Base-by-base conservation (phyloP, 2,113 vertebrate species). In the Myotis yumanensis region DNA sequence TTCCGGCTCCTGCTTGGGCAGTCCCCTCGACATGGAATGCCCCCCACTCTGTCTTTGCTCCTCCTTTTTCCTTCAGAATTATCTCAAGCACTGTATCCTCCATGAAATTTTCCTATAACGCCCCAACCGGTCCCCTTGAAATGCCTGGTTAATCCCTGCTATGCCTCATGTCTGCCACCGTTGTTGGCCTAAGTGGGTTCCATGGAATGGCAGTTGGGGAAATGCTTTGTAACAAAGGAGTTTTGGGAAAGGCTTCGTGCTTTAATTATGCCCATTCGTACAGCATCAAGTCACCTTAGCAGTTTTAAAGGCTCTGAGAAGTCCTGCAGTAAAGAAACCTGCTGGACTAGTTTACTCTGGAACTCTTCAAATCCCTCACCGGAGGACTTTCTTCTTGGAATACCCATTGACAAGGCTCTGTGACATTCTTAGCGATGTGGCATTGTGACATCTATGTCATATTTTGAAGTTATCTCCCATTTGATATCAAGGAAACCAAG, bases 251-350 rank as follows among this genome's bases (percentile, higher is more conserved):
- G 62, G 14, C 90, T 23, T 11, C 3, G 0, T 51, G 17, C 20
- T n/a, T 84, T 43, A 35, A 20, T 68, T 51, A 32, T 17, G 52
- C 20, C 46, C 57, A 4, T 32, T 5, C 7, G 0, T 89, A 20
- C 7, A 16, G 32, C 17, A 6, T 37, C n/a, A 48, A 0, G 14
- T 52, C n/a, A 48, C 9, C 1, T 8, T 3, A 75, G 52, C 25
- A 16, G 32, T 23, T 75, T 59, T 52, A 48, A 91, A 95, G 81
- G 51, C 77, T 68, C 85, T 40, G 71, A 87, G 52, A 93, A 90
- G 92, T 59, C 72, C 76, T n/a, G 48, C 71, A 43, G 32, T 2
- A 17, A 77, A 64, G 82, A 75, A 80, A 57, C 37, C 37, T 16
- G 51, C 46, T 68, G 25, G 64, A 2, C 28, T 83, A 37, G n/a